phyloP scores from a whole-genome alignment of 2,113 vertebrate genomes.

The Amphiprion ocellaris region DNA sequence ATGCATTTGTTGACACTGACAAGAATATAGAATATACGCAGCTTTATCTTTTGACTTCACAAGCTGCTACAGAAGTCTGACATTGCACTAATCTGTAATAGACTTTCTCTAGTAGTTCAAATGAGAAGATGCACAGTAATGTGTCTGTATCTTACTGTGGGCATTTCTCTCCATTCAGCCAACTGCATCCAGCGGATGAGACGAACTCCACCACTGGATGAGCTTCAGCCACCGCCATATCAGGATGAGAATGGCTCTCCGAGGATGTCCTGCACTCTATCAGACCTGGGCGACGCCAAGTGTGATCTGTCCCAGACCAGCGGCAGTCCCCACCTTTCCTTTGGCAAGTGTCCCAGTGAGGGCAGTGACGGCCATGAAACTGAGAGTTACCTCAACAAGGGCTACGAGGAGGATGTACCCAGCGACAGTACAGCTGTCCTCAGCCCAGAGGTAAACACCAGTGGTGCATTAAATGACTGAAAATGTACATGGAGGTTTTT shows the following conservation, averaged over 20 bases:
- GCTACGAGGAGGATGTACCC: slow-evolving; percentile 95
- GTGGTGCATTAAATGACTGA: accelerated
- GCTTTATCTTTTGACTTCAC: not conserved
- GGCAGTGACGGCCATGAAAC: slow-evolving; percentile 90
- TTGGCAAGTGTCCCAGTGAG: slow-evolving; percentile 93
- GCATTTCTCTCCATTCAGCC: slow-evolving; percentile 77
- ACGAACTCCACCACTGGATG: slow-evolving; percentile 94
- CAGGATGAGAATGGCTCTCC: slow-evolving; percentile 97
- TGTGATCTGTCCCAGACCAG: slow-evolving; percentile 92
- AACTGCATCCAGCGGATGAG: slow-evolving; percentile 99
- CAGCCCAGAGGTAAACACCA: slow-evolving; percentile 91
- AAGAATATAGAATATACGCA: not conserved
- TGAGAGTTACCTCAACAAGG: slow-evolving; percentile 94
- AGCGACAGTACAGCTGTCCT: slow-evolving; percentile 97
- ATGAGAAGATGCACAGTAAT: not conserved
- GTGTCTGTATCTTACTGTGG: not conserved
- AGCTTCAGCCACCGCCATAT: slow-evolving; percentile 96
- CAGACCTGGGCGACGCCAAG: slow-evolving; percentile 93
- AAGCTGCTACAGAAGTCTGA: too few relatives aligned
- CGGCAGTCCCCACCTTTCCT: slow-evolving; percentile 93
- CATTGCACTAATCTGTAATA: too few relatives aligned
- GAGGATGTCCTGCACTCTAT: slow-evolving; percentile 95
- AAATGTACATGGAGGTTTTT: not conserved
- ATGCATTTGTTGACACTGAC: not conserved
- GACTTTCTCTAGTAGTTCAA: too few relatives aligned